phyloP scores from a whole-genome alignment of 1,140 invertebrate species.

The Calliopsis andreniformis region DNA sequence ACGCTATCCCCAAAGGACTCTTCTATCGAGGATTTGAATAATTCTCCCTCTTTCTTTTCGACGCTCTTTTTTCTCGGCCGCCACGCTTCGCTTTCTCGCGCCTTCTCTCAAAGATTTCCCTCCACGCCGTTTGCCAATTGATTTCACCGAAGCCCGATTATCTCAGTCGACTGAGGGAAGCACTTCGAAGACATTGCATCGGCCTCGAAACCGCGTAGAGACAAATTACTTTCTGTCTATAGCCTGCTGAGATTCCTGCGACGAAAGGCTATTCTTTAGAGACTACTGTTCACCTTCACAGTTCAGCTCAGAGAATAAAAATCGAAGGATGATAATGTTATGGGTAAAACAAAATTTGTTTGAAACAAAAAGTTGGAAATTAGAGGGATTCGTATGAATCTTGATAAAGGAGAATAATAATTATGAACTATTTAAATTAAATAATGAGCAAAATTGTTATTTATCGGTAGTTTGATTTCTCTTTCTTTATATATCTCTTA shows the following conservation, averaged over 20 bases:
- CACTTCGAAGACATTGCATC: neutral
- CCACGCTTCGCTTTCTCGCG: slow-evolving; percentile 1
- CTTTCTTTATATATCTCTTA: too few relatives aligned
- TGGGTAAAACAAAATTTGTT: too few relatives aligned
- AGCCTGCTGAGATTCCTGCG: too few relatives aligned
- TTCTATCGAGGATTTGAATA: slow-evolving; percentile 64
- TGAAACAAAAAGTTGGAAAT: too few relatives aligned
- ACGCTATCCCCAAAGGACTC: slow-evolving; percentile 57
- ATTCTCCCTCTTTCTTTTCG: slow-evolving; percentile 29
- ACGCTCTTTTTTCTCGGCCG: neutral
- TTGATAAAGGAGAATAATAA: too few relatives aligned
- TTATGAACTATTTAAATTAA: too few relatives aligned
- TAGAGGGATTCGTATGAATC: too few relatives aligned
- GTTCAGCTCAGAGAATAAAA: too few relatives aligned
- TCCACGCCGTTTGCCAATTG: slow-evolving; percentile 41
- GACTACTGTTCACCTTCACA: too few relatives aligned
- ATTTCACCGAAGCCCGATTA: slow-evolving; percentile 43
- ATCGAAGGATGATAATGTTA: too few relatives aligned
- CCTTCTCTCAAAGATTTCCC: slow-evolving; percentile 23
- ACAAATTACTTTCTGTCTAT: neutral
- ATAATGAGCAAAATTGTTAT: too few relatives aligned
- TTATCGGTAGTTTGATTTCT: too few relatives aligned
- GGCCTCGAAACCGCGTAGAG: neutral
- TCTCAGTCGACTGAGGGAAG: neutral
- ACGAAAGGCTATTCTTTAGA: neutral